Conservation (phyloP, 1,140 invertebrate genomes). For the Leptonema lineaticorne region DNA sequence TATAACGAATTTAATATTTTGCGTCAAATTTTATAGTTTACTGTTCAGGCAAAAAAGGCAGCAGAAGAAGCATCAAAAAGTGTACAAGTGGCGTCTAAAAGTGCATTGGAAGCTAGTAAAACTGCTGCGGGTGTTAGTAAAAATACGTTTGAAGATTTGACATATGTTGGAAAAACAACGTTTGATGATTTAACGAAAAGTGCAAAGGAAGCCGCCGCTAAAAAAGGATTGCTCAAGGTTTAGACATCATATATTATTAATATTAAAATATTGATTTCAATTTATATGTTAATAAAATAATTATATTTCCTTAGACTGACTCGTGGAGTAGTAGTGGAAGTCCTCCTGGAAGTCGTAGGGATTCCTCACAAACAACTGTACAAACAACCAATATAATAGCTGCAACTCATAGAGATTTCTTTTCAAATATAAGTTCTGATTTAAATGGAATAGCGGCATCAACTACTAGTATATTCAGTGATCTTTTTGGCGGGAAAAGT, state of each 20-base stretch:
- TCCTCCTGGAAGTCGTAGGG: conserved; percentile 45
- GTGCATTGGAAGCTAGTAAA: conserved; percentile 82
- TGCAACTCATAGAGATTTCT: conserved; percentile 70
- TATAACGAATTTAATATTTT: background rate
- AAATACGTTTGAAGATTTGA: conserved; percentile 83
- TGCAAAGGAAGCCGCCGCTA: conserved; percentile 81
- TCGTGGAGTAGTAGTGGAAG: conserved; percentile 41
- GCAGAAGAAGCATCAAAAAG: conserved; percentile 82
- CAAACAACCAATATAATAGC: conserved; percentile 53
- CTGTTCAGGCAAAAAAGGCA: conserved; percentile 84
- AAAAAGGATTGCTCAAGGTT: conserved; percentile 82
- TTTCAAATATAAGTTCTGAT: conserved; percentile 85
- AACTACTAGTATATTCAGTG: conserved; percentile 88
- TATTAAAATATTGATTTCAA: conserved; percentile 22
- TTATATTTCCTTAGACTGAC: conserved; percentile 32
- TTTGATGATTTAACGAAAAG: conserved; percentile 88
- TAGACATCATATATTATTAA: background rate
- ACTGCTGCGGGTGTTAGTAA: conserved; percentile 84
- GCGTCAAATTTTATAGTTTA: conserved; percentile 59
- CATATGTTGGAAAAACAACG: conserved; percentile 83
- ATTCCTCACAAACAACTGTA: conserved; percentile 49
- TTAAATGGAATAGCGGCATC: conserved; percentile 87
- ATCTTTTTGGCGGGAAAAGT: conserved; percentile 78
- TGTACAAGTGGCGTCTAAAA: conserved; percentile 78
- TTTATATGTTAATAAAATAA: background rate